Percentiles rank a stretch among this genome's conserved stretches.
Conservation (phyloP, 2,797 vertebrate genomes). For the Pangasius mekongensis region DNA sequence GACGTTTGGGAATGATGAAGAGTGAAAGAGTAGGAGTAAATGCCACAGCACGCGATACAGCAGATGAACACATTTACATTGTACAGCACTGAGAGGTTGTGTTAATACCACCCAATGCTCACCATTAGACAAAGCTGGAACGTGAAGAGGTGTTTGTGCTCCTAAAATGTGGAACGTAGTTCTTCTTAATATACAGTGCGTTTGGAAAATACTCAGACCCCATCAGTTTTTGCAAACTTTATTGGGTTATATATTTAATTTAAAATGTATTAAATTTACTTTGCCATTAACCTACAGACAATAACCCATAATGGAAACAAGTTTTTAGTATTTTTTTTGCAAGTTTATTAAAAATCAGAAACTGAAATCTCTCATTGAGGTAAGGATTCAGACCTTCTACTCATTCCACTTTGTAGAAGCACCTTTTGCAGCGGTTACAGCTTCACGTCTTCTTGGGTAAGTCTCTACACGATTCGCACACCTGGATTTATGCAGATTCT, state of each 20-base stretch:
- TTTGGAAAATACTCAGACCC: neutral
- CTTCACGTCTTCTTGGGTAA: neutral
- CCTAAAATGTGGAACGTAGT: neutral
- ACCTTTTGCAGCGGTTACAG: neutral
- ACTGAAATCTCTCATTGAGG: neutral
- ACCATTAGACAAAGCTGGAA: neutral
- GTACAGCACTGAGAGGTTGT: neutral
- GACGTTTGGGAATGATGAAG: neutral
- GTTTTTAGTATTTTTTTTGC: neutral
- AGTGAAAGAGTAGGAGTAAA: constrained; percentile 61
- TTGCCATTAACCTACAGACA: neutral
- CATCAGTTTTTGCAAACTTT: neutral
- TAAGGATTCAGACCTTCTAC: neutral
- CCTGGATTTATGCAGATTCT: too few species aligned
- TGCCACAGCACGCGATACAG: constrained; percentile 51
- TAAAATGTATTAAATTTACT: neutral
- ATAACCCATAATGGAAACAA: constrained; percentile 1
- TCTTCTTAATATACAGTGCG: neutral
- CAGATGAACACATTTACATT: neutral
- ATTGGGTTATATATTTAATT: constrained; percentile 21
- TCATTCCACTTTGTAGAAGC: neutral
- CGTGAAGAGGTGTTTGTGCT: neutral
- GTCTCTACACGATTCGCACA: neutral
- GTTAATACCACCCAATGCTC: neutral
- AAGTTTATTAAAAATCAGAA: constrained; percentile 5